Conservation (phyloP, 2,888 invertebrate species). For the Leucozona laternaria region DNA sequence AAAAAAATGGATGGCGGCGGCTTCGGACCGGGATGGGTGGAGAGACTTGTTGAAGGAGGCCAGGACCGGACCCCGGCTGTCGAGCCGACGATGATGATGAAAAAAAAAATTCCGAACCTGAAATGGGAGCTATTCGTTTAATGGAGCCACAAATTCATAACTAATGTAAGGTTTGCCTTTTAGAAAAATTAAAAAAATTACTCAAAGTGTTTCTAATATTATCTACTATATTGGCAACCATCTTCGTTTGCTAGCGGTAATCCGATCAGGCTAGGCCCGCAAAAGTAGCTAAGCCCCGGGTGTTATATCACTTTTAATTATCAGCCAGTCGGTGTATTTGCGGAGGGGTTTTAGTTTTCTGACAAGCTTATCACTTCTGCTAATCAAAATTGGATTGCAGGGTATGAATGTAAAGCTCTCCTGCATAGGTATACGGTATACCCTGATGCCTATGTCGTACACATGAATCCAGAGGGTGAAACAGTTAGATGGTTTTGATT, state of each 20-base stretch:
- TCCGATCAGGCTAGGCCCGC: conserved; percentile 40
- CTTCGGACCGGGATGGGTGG: too few relatives aligned
- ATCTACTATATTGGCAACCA: background rate
- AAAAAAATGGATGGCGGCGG: too few relatives aligned
- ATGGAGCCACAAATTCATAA: too few relatives aligned
- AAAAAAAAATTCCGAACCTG: too few relatives aligned
- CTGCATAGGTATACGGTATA: too few relatives aligned
- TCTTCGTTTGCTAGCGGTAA: conserved; percentile 10
- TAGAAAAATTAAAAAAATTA: background rate
- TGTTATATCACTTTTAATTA: conserved; percentile 62
- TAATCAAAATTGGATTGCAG: conserved; percentile 24
- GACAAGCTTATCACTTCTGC: conserved; percentile 46
- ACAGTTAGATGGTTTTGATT: conserved; percentile 14
- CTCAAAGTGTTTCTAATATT: background rate
- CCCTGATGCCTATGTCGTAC: too few relatives aligned
- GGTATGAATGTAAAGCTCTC: background rate
- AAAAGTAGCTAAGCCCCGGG: conserved; percentile 47
- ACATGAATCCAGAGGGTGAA: background rate
- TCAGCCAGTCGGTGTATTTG: conserved; percentile 16
- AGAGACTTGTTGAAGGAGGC: too few relatives aligned
- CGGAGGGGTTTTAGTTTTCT: conserved; percentile 40
- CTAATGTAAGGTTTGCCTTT: too few relatives aligned
- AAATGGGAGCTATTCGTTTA: too few relatives aligned
- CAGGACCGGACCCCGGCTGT: too few relatives aligned
- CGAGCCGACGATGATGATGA: too few relatives aligned